Conservation (phyloP, 2,113 vertebrate genomes). For the Trogon melanurus region DNA sequence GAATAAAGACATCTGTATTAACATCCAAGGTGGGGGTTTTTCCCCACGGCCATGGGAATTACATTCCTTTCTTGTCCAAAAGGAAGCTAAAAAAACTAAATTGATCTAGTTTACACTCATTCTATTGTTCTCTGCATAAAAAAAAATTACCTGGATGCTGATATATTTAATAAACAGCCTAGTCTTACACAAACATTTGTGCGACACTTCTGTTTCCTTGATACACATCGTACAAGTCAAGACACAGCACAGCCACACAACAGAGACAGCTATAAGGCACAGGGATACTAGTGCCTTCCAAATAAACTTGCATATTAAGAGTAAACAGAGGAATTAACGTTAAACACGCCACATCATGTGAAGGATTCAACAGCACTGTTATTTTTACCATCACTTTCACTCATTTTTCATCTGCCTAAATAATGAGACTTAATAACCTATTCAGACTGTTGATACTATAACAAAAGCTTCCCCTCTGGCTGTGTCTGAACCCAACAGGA, state of each 20-base stretch:
- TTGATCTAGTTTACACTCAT: background rate
- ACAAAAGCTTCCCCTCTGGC: background rate
- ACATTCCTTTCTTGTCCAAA: background rate
- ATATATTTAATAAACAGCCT: background rate
- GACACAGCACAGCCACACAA: background rate
- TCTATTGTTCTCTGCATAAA: background rate
- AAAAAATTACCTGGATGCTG: background rate
- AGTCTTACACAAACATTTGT: background rate
- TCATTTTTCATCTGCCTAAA: background rate
- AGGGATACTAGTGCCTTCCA: background rate
- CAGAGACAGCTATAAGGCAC: background rate
- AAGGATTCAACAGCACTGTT: background rate
- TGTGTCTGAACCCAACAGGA: background rate
- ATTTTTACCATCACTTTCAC: background rate
- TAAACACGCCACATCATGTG: background rate
- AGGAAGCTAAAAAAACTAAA: background rate
- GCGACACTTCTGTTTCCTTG: background rate
- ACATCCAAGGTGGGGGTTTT: background rate
- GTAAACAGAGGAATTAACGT: background rate
- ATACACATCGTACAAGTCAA: background rate
- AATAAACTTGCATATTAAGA: background rate
- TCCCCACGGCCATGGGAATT: background rate
- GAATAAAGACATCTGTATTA: background rate
- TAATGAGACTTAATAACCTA: background rate
- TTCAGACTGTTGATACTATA: background rate